Percentiles rank a stretch among this genome's conserved stretches.
These are phyloP conservation scores for Clarias laeviceps DNA, from an alignment of 2,797 vertebrate genomes.

Conservation along the genomic window DNA sequence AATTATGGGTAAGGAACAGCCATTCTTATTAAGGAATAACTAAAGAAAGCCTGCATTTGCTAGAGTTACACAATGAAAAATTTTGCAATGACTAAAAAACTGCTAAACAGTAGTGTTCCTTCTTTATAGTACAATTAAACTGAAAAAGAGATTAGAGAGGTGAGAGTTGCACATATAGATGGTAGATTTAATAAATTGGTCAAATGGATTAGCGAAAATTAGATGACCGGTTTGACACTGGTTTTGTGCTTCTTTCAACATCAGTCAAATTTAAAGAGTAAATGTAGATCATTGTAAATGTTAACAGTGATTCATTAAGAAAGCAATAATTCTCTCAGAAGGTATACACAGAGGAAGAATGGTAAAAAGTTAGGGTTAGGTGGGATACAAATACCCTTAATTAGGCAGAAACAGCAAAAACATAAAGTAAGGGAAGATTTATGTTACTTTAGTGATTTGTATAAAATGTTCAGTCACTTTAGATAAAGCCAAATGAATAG, in stretches of 20 bases:
- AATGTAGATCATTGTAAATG: not conserved
- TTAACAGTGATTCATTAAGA: not conserved
- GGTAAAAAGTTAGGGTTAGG: not conserved
- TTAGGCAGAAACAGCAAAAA: slow-evolving; percentile 5
- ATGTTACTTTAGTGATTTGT: not conserved
- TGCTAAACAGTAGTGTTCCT: not conserved
- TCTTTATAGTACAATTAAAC: not conserved
- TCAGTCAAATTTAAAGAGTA: not conserved
- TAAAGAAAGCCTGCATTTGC: not conserved
- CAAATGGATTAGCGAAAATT: not conserved
- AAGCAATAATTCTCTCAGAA: not conserved
- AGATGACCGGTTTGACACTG: not conserved
- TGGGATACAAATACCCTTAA: not conserved
- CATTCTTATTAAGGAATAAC: not conserved
- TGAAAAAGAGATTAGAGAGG: not conserved
- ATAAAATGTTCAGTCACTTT: not conserved
- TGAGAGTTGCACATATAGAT: not conserved
- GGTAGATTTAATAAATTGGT: not conserved
- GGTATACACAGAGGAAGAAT: not conserved
- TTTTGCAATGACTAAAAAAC: not conserved
- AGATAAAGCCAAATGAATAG: not conserved
- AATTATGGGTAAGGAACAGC: slow-evolving; percentile 19
- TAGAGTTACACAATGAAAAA: not conserved
- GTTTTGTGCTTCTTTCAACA: not conserved
- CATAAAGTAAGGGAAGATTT: not conserved